Percentiles rank a stretch among this genome's conserved stretches.
Conservation (phyloP, 2,113 vertebrate species). For the Pygathrix nemaeus region DNA sequence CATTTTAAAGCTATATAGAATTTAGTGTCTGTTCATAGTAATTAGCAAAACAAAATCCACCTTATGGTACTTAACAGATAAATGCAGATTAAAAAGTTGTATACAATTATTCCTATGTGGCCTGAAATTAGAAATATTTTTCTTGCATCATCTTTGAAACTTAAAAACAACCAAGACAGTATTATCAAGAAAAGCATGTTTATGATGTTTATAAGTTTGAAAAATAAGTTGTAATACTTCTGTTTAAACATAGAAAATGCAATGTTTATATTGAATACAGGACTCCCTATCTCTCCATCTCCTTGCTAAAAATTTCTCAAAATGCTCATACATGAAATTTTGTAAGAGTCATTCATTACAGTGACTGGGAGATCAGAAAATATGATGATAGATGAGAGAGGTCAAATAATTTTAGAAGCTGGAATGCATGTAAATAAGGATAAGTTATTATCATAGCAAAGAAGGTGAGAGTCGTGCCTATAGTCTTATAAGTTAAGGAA, state of each 20-base stretch:
- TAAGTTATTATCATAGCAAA: background rate
- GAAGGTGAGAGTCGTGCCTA: background rate
- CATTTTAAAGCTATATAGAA: constrained; percentile 28
- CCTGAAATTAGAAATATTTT: background rate
- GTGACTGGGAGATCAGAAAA: background rate
- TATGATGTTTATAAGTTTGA: background rate
- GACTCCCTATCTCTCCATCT: background rate
- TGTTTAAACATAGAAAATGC: background rate
- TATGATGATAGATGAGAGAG: background rate
- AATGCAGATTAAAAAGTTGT: background rate
- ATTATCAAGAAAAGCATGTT: background rate
- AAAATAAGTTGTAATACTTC: background rate
- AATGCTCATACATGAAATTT: background rate
- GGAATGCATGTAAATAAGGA: background rate
- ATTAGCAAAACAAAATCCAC: constrained; percentile 36
- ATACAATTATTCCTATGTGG: background rate
- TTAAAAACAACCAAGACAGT: background rate
- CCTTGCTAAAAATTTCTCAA: background rate
- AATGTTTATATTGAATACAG: background rate
- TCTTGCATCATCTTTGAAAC: background rate
- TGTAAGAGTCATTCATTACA: background rate
- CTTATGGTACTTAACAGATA: background rate
- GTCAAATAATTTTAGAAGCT: background rate
- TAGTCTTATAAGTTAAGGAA: background rate
- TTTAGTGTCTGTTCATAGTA: background rate